A percentile compares a stretch with the other conserved stretches of the same genome.
These are phyloP conservation scores for Myotis lucifugus DNA, from an alignment of 2,113 vertebrate species.

Conservation along the genomic window DNA sequence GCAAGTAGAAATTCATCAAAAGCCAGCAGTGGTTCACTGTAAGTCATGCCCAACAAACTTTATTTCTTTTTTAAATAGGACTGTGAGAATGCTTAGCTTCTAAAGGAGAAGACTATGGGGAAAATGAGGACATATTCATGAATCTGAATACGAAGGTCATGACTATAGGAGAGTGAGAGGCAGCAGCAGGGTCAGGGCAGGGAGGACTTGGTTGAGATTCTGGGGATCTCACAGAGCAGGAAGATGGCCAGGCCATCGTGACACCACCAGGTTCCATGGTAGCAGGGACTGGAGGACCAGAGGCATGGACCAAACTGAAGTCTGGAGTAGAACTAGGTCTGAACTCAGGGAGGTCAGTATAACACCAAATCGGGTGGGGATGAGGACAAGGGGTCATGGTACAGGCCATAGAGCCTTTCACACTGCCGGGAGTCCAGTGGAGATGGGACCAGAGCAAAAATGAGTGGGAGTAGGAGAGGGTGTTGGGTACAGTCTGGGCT, in stretches of 20 bases:
- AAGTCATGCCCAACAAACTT: background rate
- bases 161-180: background rate
- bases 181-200: background rate
- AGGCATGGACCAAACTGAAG: background rate
- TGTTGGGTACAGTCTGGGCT: background rate
- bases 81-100: background rate
- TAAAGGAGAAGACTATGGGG: background rate
- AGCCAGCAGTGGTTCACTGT: background rate
- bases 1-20: background rate
- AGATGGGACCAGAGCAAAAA: background rate
- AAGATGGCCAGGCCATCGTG: background rate
- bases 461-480: background rate
- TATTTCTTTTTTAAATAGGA: background rate
- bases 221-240: background rate
- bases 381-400: background rate
- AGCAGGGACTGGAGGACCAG: background rate
- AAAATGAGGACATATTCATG: background rate
- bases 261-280: background rate
- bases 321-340: background rate
- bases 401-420: background rate
- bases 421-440: background rate
- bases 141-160: background rate
- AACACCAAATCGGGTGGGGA: background rate
- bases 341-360: background rate
- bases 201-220: background rate